Conservation (phyloP, 2,888 invertebrate genomes). For the Aquatica leii region DNA sequence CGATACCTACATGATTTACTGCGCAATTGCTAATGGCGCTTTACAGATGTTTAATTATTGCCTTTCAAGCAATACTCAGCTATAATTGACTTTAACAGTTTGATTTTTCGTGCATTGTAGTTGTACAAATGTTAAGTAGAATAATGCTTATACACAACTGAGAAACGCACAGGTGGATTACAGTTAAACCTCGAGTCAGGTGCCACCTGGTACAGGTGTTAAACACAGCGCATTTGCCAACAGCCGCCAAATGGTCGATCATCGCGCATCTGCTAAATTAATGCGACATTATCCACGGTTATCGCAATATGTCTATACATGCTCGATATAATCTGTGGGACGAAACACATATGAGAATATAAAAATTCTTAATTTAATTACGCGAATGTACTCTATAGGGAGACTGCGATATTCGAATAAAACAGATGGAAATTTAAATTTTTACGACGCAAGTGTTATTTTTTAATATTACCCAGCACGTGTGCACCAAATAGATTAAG, state of each 20-base stretch:
- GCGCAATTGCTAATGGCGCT: background rate
- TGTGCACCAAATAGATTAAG: background rate
- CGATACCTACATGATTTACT: no score
- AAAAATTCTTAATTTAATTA: background rate
- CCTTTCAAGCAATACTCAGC: background rate
- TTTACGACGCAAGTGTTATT: constrained; percentile 13
- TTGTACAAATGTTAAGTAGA: background rate
- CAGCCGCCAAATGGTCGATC: constrained; percentile 29
- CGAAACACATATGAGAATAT: background rate
- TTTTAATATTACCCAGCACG: constrained; percentile 9
- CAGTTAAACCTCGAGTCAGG: constrained; percentile 26
- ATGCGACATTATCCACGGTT: constrained; percentile 24
- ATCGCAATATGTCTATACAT: constrained; percentile 24
- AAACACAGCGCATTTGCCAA: constrained; percentile 24
- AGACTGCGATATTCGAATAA: background rate
- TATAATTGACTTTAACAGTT: no score
- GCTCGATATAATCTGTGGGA: constrained; percentile 4
- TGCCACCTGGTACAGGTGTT: constrained; percentile 35
- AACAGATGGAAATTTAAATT: constrained; percentile 21
- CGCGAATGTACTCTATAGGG: background rate
- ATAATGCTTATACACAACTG: background rate
- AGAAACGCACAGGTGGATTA: constrained; percentile 31
- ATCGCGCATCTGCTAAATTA: constrained; percentile 31
- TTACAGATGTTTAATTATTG: constrained; percentile 6
- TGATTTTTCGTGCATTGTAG: background rate